Conservation (phyloP, 2,797 vertebrate genomes). For the Salarias fasciatus region DNA sequence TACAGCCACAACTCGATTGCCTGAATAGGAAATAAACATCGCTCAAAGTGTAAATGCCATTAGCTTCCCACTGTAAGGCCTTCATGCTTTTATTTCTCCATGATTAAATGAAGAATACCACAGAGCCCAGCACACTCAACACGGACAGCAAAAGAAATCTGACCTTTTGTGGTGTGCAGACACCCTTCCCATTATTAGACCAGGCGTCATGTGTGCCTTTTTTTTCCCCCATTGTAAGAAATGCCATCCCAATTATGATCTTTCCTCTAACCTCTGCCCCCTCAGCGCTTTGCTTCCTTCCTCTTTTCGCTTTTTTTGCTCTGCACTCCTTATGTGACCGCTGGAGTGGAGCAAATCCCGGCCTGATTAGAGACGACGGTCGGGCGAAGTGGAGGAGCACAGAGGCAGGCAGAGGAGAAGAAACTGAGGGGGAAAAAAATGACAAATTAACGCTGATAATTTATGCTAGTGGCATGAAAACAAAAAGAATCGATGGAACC, state of each 20-base stretch:
- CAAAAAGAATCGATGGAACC: constrained; percentile 12
- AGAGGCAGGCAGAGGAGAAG: constrained; percentile 1
- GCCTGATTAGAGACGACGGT: constrained; percentile 57
- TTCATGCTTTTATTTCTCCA: no score
- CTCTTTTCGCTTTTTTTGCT: constrained; percentile 20
- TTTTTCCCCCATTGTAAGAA: constrained; percentile 26
- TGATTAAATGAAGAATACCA: no score
- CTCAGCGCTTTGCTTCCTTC: constrained; percentile 12
- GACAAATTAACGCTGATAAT: constrained; percentile 33
- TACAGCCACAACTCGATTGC: neutral
- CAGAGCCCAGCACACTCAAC: no score
- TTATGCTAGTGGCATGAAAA: constrained; percentile 23
- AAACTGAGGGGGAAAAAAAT: constrained; percentile 21
- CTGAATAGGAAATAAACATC: neutral
- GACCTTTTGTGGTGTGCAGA: constrained; percentile 49
- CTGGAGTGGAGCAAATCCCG: constrained; percentile 45
- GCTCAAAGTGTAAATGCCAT: neutral
- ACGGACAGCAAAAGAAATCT: neutral
- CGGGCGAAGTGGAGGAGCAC: constrained; percentile 32
- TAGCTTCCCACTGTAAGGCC: no score
- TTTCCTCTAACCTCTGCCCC: constrained; percentile 37
- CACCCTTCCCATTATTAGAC: constrained; percentile 50
- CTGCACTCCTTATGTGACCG: constrained; percentile 44
- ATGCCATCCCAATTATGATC: constrained; percentile 63
- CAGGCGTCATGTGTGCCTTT: constrained; percentile 5